Base-by-base conservation (phyloP, 2,797 vertebrate species). In the Chelmon rostratus region DNA sequence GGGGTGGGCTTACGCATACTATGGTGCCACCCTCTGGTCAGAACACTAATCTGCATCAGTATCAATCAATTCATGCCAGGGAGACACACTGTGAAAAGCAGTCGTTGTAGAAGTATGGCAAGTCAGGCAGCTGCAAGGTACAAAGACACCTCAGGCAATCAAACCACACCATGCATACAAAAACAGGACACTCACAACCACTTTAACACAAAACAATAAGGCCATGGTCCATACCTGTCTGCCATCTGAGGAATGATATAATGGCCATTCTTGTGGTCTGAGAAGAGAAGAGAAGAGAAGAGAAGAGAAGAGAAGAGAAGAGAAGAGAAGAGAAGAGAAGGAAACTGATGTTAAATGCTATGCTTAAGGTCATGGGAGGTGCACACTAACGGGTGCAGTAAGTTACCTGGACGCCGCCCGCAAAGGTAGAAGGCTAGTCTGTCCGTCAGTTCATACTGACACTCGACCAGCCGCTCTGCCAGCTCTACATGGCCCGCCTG, bases 201-300 rank as follows among this genome's bases (percentile, higher is more conserved):
- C 4, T 18, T 35, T 31, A 13, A 75, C 1, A 72, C 18, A 77
- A 49, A 66, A 44, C 3, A 23, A 70, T 12, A 21, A 74, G 33
- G 8, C 62, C 44, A 81, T 19, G 68, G 46, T 73, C 71, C 85
- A 65, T 94, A 99, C 98, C 98, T 99, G 96, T 99, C 98, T 21
- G 98, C 98, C 98, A 99, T 99, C 90, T 99, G 98, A 13, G 98
- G 98, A 92, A 99, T 99, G 94, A 99, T 99, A 91, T 99, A 99
- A 96, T 99, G 98, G 57, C 98, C 98, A n/a, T 99, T 99, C 95
- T 99, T 99, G 95, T 99, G 98, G 96, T 99, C 98, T 99, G 49
- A 65, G 61, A n/a, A 61, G 42, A 33, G 37, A 18, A 58, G 25
- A 63, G 19, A 52, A 58, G 5, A 67, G 54, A n/a, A 69, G 3